These are phyloP conservation scores for Aphodius granarius DNA, from an alignment of 2,888 invertebrate species.

Conservation along the genomic window DNA sequence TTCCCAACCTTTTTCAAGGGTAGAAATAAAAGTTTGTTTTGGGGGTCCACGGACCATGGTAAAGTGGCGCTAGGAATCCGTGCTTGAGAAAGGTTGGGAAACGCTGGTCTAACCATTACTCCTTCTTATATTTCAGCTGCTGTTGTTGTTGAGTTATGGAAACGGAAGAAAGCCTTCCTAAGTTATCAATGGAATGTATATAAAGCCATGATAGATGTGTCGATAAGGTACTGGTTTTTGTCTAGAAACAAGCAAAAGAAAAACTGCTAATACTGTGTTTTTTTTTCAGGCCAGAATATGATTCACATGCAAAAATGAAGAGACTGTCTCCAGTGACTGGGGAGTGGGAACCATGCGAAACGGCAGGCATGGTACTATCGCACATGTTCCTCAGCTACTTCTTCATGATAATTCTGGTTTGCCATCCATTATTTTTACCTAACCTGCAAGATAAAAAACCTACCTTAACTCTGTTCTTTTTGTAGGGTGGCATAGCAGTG, in stretches of 20 bases:
- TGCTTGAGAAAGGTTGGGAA: too few relatives aligned
- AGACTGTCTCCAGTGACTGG: slow-evolving; percentile 22
- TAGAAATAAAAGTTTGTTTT: too few relatives aligned
- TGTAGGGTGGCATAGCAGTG: neutral
- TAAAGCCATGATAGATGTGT: slow-evolving; percentile 10
- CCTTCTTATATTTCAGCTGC: slow-evolving; percentile 32
- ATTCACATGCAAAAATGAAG: slow-evolving; percentile 5
- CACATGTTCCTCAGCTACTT: slow-evolving; percentile 15
- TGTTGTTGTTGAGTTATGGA: slow-evolving; percentile 42
- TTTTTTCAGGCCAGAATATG: slow-evolving; percentile 22
- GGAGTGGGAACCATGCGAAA: slow-evolving; percentile 20
- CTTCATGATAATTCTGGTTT: slow-evolving; percentile 18
- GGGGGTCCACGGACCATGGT: too few relatives aligned
- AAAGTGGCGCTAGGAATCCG: too few relatives aligned
- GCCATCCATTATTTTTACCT: neutral
- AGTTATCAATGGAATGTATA: slow-evolving; percentile 45
- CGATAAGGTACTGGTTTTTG: slow-evolving; percentile 16
- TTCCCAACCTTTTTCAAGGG: too few relatives aligned
- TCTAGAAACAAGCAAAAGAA: too few relatives aligned
- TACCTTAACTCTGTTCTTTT: neutral
- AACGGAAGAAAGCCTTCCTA: slow-evolving; percentile 39
- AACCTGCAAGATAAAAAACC: neutral
- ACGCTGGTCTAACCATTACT: too few relatives aligned
- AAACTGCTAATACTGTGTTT: neutral
- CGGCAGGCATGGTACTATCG: neutral